Base-by-base conservation (phyloP, 2,888 invertebrate species). In the Melanotus villosus region DNA sequence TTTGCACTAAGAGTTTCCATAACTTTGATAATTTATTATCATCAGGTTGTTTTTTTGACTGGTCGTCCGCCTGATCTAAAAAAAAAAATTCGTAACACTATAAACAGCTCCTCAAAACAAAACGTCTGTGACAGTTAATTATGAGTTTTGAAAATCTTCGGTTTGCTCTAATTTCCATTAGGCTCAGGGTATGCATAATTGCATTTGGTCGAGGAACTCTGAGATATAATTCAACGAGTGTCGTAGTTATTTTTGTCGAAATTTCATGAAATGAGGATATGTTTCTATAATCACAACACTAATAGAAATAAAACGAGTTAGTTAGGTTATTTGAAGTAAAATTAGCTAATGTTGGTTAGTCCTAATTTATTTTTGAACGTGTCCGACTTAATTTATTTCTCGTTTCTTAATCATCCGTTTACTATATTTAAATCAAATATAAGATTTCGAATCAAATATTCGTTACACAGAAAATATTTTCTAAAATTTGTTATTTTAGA, bases 1-100 rank as follows among this genome's bases (percentile, higher is more conserved):
- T 71, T 71, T 63, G 45, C n/a, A 14, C 21, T 36, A n/a, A 32
- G 34, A 34, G 14, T 45, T 50, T 47, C 62, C 47, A 45, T 38
- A 59, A 43, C 18, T 43, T 45, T 12, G 12, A 7, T 57, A 36
- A 57, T 57, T 57, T 57, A 38, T 57, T 57, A 38, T 21, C 56
- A 23, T 32, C 34, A 34, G 34, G 54, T 50, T 26, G 26, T 50
- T n/a, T n/a, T n/a, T n/a, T n/a, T n/a, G n/a, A n/a, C n/a, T 19
- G 3, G 26, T 7, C 26, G 2, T 16, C 4, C 1, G 18, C 12
- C 34, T 16, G 3, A 9, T 2, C 14, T 6, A 32, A 23, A 10
- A 2, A 26, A 10, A 12, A 26, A 19, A 21, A 21, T 45, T 45
- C 45, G 16, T n/a, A 41, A 12, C n/a, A 16, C 9, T 18, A 21